A percentile compares a stretch with the other conserved stretches of the same genome.
phyloP scores from a whole-genome alignment of 2,888 invertebrate species.

The Phanerotoma sp. region DNA sequence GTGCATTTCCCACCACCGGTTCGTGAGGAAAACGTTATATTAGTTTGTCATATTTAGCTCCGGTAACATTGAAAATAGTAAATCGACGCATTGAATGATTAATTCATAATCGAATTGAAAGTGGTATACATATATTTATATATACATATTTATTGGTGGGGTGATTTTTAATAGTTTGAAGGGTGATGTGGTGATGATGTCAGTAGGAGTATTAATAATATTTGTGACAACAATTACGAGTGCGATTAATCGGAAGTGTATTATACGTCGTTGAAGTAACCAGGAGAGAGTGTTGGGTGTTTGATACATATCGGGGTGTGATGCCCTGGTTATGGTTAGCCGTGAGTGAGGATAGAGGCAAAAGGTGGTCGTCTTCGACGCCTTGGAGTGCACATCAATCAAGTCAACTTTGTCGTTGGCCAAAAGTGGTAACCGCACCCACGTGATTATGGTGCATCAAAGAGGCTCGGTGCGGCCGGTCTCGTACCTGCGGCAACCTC shows the following conservation, averaged over 20 bases:
- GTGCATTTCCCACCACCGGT: conserved; percentile 43
- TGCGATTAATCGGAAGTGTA: conserved; percentile 1
- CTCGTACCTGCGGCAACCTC: conserved; percentile 28
- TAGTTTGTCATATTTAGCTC: background rate
- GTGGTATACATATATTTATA: conserved; percentile 10
- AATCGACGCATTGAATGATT: no score
- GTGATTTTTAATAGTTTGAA: no score
- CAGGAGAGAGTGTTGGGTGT: conserved; percentile 2
- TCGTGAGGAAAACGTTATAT: conserved; percentile 45
- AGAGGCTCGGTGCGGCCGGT: conserved; percentile 32
- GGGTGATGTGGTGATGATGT: background rate
- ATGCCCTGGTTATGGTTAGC: conserved; percentile 55
- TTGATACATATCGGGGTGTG: conserved; percentile 39
- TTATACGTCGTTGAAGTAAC: background rate
- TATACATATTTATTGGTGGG: no score
- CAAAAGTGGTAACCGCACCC: conserved; percentile 3
- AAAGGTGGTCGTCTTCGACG: conserved; percentile 42
- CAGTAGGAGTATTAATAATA: background rate
- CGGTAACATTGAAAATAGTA: no score
- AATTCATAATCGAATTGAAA: no score
- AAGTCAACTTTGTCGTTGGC: conserved; percentile 3
- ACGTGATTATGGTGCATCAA: conserved; percentile 37
- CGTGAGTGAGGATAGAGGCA: conserved; percentile 55
- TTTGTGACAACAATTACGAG: background rate
- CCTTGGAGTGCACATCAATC: conserved; percentile 10